Conservation (phyloP, 2,888 invertebrate genomes). For the Hyalella azteca region DNA sequence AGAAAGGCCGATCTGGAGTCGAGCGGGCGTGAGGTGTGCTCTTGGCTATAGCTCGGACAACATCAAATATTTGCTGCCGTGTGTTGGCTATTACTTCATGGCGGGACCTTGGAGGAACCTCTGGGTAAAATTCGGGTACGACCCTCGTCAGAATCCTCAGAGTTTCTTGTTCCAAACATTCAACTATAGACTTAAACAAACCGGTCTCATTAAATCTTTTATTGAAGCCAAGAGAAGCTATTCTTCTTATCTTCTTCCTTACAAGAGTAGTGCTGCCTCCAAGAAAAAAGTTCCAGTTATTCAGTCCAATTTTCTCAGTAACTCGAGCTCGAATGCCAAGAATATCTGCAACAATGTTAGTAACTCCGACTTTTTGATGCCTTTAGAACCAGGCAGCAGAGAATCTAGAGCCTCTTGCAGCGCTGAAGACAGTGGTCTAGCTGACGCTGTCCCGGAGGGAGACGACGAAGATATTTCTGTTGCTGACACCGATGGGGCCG, state of each 20-base stretch:
- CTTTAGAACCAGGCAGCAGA: not conserved
- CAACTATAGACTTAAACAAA: constrained; percentile 59
- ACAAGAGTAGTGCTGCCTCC: constrained; percentile 63
- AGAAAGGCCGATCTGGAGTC: constrained; percentile 88
- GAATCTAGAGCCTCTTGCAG: not conserved
- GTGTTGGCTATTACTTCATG: constrained; percentile 81
- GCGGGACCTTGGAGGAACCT: constrained; percentile 92
- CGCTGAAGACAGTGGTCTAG: not conserved
- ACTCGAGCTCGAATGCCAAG: not conserved
- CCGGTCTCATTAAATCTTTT: constrained; percentile 63
- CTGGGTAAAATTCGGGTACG: constrained; percentile 90
- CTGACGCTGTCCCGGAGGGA: not conserved
- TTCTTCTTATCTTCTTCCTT: constrained; percentile 65
- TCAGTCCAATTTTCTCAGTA: not conserved
- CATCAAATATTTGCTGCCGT: constrained; percentile 73
- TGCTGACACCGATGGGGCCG: not conserved
- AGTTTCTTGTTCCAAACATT: constrained; percentile 82
- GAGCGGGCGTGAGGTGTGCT: constrained; percentile 70
- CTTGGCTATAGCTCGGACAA: constrained; percentile 53
- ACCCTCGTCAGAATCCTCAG: constrained; percentile 80
- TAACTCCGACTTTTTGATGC: not conserved
- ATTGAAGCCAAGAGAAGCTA: constrained; percentile 65
- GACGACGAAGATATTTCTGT: not conserved
- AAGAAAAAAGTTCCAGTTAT: constrained; percentile 59
- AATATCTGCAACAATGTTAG: not conserved